Base-by-base conservation (phyloP, 1,140 invertebrate species). In the Drosophila trapezifrons region DNA sequence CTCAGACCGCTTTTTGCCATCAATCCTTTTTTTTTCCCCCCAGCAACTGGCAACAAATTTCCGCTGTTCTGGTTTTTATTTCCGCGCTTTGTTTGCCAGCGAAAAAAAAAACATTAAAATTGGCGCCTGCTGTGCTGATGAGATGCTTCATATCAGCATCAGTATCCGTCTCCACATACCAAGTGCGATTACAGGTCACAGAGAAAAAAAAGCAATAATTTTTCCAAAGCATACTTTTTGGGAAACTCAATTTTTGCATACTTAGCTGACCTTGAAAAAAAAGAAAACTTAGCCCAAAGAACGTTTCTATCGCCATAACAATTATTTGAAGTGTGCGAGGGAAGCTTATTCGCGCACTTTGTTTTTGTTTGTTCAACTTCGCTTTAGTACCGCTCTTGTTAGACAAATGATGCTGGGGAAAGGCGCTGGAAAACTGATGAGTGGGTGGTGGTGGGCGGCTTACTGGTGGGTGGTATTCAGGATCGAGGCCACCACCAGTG, bases 291-390 rank as follows among this genome's bases (percentile, higher is more conserved):
- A 32, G 17, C 18, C 35, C 32, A 47, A 27, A 32, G 32, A 47
- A 57, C 37, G 52, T 56, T 47, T 46, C 29, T 9, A 55, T 42
- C 43, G 58, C 62, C 64, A 65, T 52, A 81, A 81, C 66, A 72
- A 81, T 78, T 82, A 82, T 82, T 75, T 75, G 58, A 82, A 78
- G 73, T 66, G 72, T 57, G 64, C 62, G 52, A 46, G 67, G 27
- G 22, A 49, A 62, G 29, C 56, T 60, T 75, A 55, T 38, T 49
- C 25, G 51, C 45, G 29, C 32, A 75, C 38, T 46, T 58, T 52
- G 20, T 78, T 55, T 51, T 54, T 52, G 27, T 63, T 65, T 55
- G 64, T 5, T 37, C 17, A 66, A 55, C 63, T 65, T 45, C 18
- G 56, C 45, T 40, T 42, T 42, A 35, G 63, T 51, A 17, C 27